Conservation (phyloP, 2,888 invertebrate genomes). For the Acrocyrtus sp. region DNA sequence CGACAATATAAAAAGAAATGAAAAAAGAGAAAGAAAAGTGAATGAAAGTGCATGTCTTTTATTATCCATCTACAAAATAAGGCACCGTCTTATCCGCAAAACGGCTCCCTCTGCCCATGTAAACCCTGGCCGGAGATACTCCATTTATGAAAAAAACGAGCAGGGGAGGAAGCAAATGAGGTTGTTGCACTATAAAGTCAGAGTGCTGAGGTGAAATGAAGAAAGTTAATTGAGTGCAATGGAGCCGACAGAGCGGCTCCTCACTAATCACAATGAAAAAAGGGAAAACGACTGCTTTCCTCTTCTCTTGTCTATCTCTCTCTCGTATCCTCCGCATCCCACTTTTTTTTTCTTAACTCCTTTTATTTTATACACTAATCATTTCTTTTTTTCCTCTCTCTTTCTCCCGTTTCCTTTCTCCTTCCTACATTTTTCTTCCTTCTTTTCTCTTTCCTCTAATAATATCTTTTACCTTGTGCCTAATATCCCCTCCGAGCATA, state of each 20-base stretch:
- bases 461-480: constrained; percentile 38
- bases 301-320: constrained; percentile 36
- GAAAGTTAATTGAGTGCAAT: constrained; percentile 54
- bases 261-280: constrained; percentile 47
- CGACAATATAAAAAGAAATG: constrained; percentile 39
- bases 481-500: constrained; percentile 52
- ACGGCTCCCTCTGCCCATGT: neutral
- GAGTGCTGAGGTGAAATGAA: constrained; percentile 48
- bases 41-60: constrained; percentile 2
- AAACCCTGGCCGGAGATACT: neutral
- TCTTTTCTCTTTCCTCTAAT: constrained; percentile 16
- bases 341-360: constrained; percentile 23
- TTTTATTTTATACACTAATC: constrained; percentile 11
- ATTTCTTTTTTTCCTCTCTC: constrained; percentile 19
- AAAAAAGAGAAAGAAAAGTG: constrained; percentile 15
- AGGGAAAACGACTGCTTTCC: constrained; percentile 39
- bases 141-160: constrained; percentile 11
- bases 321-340: constrained; percentile 11
- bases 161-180: constrained; percentile 42
- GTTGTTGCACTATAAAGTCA: constrained; percentile 49
- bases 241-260: constrained; percentile 48
- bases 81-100: neutral
- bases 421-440: constrained; percentile 3
- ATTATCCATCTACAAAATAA: neutral
- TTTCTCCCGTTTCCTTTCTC: constrained; percentile 17